Base-by-base conservation (phyloP, 2,797 vertebrate species). In the Podargus strigoides region DNA sequence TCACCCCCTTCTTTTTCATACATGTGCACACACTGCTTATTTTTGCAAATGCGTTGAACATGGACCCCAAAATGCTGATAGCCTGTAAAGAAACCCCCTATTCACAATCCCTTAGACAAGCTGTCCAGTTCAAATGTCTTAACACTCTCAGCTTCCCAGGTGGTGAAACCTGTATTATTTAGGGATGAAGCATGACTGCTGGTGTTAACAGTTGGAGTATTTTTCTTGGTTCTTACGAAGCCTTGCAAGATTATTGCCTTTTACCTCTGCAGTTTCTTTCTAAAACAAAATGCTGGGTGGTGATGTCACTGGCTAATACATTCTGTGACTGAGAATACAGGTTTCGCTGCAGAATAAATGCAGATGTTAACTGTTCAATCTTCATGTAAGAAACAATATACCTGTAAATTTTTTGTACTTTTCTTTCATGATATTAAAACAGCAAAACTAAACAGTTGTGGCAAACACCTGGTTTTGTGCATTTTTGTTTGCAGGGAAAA, bases 381-480 rank as follows among this genome's bases (percentile, higher is more conserved):
- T 96, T 93, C 67, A 63, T 94, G 96, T 97, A 96, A 97, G 96
- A 95, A 97, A 97, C 89, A 86, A 79, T 96, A 96, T 94, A 97
- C 96, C 95, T 96, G 96, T 97, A 97, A 94, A 95, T 64, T 97
- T 97, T 98, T 98, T 97, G 96, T 98, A 98, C 96, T 98, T 97
- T 97, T 96, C 97, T 96, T 97, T 98, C 97, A 96, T 97, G 79
- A 96, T 97, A 98, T 97, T 97, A 98, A 98, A 97, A 95, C 73
- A 97, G 67, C 96, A 87, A 97, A 97, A 95, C 97, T 94, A 81
- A 97, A 95, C 91, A 94, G 80, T 84, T 96, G 89, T 92, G 92
- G 97, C 95, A 93, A 87, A 95, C 77, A 82, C 47, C 66, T 87
- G 92, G 6, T 94, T 89, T 94, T 88, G 69, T 90, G 53, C 78